Evolutionary conservation across 2,113 vertebrate species (phyloP), one percentile per base, ranked within the genome.

Genomic region (Ictalurus punctatus): DNA sequence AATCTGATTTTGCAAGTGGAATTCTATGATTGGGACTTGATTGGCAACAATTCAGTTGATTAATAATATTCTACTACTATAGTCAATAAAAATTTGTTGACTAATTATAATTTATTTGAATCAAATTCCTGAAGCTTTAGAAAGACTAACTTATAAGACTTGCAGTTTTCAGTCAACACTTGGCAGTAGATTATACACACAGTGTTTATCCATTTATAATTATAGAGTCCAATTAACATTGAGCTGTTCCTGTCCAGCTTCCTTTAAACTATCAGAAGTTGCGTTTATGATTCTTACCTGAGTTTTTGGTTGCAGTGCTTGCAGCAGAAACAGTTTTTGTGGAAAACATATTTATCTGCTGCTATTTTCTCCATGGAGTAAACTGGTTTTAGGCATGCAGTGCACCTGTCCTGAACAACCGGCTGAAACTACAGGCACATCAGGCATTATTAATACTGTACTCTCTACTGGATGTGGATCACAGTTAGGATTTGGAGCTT

Each of bases 321-420:
- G 89, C 97, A 98, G 93, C 95, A 95, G 94, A 98, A 97, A 92
- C 97, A 97, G 0, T 89, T 93, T 93, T 25, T 95, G 91, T 98
- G 96, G 89, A 97, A 94, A 85, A 95, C 93, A 48, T 93, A 89
- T 89, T 95, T 95, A 91, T 96, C 96, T 16, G 95, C 86, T 40
- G 91, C 91, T 73, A 96, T 93, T 91, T 93, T 87, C 93, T 97
- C 96, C 96, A 95, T 94, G 27, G 94, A 88, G 90, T 96, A 96
- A 87, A 96, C 95, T 3, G 96, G 94, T 92, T 94, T 95, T 86
- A 93, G 90, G 91, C 97, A 97, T 21, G 90, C 94, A 71, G 94
- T 93, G 87, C 97, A 97, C 87, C 71, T 92, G 86, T 97, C 97
- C 82, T 86, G 94, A 91, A 65, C 52, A 4, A 87, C 67, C 10